A percentile compares a stretch with the other conserved stretches of the same genome.
These are phyloP conservation scores for Apocrypta bakeri DNA, from an alignment of 1,140 invertebrate genomes.

Conservation along the genomic window DNA sequence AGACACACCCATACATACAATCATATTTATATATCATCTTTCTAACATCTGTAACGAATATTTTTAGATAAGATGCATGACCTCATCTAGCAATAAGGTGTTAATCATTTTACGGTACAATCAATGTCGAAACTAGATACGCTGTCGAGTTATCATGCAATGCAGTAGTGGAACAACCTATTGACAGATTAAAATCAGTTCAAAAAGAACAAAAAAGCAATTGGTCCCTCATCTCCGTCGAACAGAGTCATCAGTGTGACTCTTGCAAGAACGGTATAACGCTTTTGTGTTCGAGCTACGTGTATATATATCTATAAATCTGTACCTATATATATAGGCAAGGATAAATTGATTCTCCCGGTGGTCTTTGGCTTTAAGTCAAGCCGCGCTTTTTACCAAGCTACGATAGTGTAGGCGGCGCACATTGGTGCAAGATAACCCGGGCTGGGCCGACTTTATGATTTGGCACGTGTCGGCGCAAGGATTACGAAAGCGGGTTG, in stretches of 20 bases:
- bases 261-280: not conserved
- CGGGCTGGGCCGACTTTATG: conserved; percentile 40
- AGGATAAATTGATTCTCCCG: conserved; percentile 27
- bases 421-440: conserved; percentile 22
- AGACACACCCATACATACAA: not conserved
- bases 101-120: too few species aligned
- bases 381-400: conserved; percentile 5
- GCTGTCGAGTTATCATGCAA: too few species aligned
- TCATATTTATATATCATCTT: too few species aligned
- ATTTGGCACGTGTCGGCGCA: conserved; percentile 47
- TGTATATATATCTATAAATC: not conserved
- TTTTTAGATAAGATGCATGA: too few species aligned
- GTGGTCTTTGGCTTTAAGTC: conserved; percentile 20
- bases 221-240: not conserved
- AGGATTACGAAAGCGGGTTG: conserved; percentile 40
- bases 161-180: not conserved
- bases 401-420: not conserved
- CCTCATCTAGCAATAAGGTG: too few species aligned
- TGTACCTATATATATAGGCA: too few species aligned
- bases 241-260: not conserved
- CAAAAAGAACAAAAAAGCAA: not conserved
- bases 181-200: not conserved
- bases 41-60: too few species aligned
- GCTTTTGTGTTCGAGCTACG: not conserved
- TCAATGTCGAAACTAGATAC: too few species aligned